A percentile compares a stretch with the other conserved stretches of the same genome.
phyloP scores from a whole-genome alignment of 2,888 invertebrate genomes.

The Lasioglossum figueresi region DNA sequence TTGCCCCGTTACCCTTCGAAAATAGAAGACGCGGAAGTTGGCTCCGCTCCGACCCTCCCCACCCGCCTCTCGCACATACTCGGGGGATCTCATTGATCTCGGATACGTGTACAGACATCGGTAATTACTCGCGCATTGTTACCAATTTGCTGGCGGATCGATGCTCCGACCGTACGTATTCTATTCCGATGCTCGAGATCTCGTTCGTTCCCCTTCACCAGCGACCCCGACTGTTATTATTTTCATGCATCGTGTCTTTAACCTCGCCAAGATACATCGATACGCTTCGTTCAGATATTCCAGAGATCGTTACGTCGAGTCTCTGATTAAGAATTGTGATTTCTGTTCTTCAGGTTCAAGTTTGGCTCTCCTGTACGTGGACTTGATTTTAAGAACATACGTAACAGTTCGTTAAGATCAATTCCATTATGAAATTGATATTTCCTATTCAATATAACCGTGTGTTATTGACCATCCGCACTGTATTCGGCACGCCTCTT shows the following conservation, averaged over 20 bases:
- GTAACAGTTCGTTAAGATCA: too few species aligned
- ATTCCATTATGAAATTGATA: too few species aligned
- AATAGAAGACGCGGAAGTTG: constrained; percentile 56
- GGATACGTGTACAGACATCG: constrained; percentile 63
- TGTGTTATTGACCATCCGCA: too few species aligned
- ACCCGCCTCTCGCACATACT: constrained; percentile 39
- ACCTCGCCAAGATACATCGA: neutral
- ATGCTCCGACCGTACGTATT: constrained; percentile 52
- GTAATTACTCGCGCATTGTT: constrained; percentile 76
- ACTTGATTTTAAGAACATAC: too few species aligned
- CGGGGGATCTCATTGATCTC: constrained; percentile 72
- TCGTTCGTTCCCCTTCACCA: neutral
- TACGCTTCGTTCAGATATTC: neutral
- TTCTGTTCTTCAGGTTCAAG: neutral
- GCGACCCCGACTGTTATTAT: neutral
- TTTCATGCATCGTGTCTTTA: neutral
- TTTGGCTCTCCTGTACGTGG: too few species aligned
- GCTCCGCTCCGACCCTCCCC: constrained; percentile 25
- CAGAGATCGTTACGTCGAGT: neutral
- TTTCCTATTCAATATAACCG: too few species aligned
- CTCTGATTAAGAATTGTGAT: neutral
- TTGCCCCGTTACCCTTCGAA: constrained; percentile 56
- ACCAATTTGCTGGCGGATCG: constrained; percentile 75
- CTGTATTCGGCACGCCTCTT: too few species aligned
- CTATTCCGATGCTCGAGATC: neutral